These are phyloP conservation scores for Pseudanteris insignis DNA, from an alignment of 2,888 invertebrate genomes.

Conservation along the genomic window DNA sequence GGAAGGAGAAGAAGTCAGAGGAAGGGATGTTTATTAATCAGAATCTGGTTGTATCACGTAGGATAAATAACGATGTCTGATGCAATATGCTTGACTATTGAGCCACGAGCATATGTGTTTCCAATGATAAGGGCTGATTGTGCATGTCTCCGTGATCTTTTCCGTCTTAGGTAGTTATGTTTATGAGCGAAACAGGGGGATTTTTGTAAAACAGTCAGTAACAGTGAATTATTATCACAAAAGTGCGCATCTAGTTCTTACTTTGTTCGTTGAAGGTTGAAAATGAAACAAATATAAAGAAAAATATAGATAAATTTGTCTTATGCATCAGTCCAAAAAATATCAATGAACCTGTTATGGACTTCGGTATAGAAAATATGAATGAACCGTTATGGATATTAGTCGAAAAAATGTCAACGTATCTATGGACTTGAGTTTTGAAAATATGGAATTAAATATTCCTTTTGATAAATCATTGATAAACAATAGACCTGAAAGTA, in stretches of 20 bases:
- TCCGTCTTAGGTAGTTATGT: conserved; percentile 46
- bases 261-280: conserved; percentile 29
- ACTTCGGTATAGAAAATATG: too few relatives aligned
- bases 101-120: conserved; percentile 56
- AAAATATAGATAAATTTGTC: too few relatives aligned
- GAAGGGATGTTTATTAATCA: conserved; percentile 57
- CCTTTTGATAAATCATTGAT: too few relatives aligned
- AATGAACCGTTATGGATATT: too few relatives aligned
- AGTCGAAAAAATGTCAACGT: too few relatives aligned
- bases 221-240: conserved; percentile 36
- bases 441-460: too few relatives aligned
- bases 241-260: conserved; percentile 22
- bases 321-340: too few relatives aligned
- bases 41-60: conserved; percentile 53
- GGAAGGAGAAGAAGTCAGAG: conserved; percentile 41
- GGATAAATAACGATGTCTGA: conserved; percentile 63
- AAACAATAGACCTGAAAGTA: too few relatives aligned
- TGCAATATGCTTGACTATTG: conserved; percentile 58
- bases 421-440: too few relatives aligned
- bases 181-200: conserved; percentile 13
- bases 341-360: too few relatives aligned
- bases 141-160: conserved; percentile 52
- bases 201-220: conserved; percentile 17
- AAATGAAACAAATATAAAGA: too few relatives aligned
- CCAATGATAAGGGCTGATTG: conserved; percentile 57